phyloP scores from a whole-genome alignment of 2,797 vertebrate genomes.

The Macropodus opercularis region DNA sequence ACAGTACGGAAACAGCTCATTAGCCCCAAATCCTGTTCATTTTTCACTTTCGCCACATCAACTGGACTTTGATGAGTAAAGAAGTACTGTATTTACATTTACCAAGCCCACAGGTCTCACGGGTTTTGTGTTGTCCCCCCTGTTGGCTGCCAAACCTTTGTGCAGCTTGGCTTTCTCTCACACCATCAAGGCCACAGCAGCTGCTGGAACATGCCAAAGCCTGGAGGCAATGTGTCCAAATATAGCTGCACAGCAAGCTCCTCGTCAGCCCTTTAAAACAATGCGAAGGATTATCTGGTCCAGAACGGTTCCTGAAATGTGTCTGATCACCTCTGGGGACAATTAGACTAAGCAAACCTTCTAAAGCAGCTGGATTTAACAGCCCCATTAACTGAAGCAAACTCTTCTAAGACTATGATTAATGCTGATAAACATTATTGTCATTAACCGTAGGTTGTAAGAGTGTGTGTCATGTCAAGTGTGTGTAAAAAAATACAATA shows the following conservation, averaged over 20 bases:
- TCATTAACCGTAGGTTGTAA: not conserved
- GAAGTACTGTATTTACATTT: not conserved
- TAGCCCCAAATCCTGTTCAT: not conserved
- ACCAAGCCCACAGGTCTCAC: not conserved
- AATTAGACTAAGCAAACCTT: conserved; percentile 9
- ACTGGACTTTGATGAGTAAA: not conserved
- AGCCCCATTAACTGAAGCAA: not conserved
- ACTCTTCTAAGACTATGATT: not conserved
- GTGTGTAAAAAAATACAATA: not conserved
- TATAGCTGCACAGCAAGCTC: conserved; percentile 60
- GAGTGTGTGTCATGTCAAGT: not conserved
- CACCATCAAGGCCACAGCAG: conserved; percentile 55
- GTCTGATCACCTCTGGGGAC: conserved; percentile 10
- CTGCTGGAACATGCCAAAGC: conserved; percentile 53
- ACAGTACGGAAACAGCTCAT: not conserved
- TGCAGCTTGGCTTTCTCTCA: conserved; percentile 30
- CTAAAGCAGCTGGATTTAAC: not conserved
- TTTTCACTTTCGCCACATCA: not conserved
- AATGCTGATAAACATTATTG: not conserved
- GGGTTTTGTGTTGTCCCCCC: conserved; percentile 24
- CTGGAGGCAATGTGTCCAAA: conserved; percentile 65
- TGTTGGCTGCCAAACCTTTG: conserved; percentile 37
- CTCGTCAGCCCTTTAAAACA: conserved; percentile 34
- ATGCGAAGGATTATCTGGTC: conserved; percentile 35
- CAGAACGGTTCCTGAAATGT: conserved; percentile 15